Evolutionary conservation across 64 coral and sea anemone species (phyloP), one percentile per base, ranked within the genome.

Genomic region (Anthopleura sola): DNA sequence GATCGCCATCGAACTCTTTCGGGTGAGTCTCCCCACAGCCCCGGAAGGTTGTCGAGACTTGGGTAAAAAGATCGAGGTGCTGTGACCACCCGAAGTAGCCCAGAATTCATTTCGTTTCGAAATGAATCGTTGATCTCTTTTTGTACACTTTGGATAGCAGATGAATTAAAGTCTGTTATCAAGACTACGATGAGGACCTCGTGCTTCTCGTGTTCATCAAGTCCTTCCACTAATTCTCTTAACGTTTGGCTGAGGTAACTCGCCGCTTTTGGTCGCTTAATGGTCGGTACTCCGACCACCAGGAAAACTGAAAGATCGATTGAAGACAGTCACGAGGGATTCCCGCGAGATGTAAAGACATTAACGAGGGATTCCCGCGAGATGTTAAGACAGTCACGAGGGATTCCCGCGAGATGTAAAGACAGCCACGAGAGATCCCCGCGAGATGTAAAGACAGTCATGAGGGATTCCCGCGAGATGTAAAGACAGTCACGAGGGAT

Each of bases 1-100:
- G 84, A 87, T 20, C 90, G 84, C 90, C 90, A 91, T 6, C n/a
- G 36, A 48, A 91, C 34, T 55, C 85, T 81, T 23, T 87, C 75
- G 15, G 84, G 90, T 37, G 66, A 54, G 75, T 91, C 90, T 15
- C 80, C 50, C 90, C 90, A 91, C 6, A 91, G 36, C 26, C 19
- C 23, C n/a, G 90, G 90, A 68, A 91, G 12, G 21, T 82, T 87
- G 28, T 5, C 48, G 2, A 91, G 40, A 3, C 23, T 64, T 11
- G 90, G 90, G 77, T 91, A 91, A 31, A 74, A 71, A 13, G 28
- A 66, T 16, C 32, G 60, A 18, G 75, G 56, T n/a, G 76, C 39
- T 49, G 87, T 18, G 46, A 91, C 79, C n/a, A 91, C 38, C 15
- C 78, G 84, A 80, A 91, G 60, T 17, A 91, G 37, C 24, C 89